phyloP scores from a whole-genome alignment of 1,140 invertebrate genomes.

The Holotrichia oblita region DNA sequence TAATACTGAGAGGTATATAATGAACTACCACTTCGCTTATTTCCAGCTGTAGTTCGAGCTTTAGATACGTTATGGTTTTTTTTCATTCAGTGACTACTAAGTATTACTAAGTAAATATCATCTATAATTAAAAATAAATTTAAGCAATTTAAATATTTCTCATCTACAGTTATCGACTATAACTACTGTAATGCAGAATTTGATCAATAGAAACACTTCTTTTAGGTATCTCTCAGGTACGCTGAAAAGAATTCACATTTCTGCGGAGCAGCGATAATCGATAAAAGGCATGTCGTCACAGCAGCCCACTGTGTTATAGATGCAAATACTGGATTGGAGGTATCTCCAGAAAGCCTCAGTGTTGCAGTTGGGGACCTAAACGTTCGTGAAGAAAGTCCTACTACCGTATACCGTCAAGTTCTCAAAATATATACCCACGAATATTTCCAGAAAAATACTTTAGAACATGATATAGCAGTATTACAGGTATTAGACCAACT shows the following conservation, averaged over 20 bases:
- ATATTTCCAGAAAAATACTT: slow-evolving; percentile 41
- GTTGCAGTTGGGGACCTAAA: slow-evolving; percentile 46
- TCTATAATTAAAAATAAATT: too few relatives aligned
- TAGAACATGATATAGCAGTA: slow-evolving; percentile 47
- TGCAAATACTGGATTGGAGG: slow-evolving; percentile 43
- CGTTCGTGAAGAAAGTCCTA: slow-evolving; percentile 31
- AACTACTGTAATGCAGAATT: too few relatives aligned
- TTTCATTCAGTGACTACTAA: too few relatives aligned
- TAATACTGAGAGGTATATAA: too few relatives aligned
- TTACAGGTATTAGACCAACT: slow-evolving; percentile 41
- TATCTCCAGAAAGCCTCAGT: slow-evolving; percentile 44
- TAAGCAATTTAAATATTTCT: too few relatives aligned
- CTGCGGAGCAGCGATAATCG: slow-evolving; percentile 67
- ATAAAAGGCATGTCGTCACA: slow-evolving; percentile 64
- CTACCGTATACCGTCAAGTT: slow-evolving; percentile 42
- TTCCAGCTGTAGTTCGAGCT: too few relatives aligned
- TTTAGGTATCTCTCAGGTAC: slow-evolving; percentile 36
- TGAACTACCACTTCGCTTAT: too few relatives aligned
- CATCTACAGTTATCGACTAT: too few relatives aligned
- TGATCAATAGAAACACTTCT: too few relatives aligned
- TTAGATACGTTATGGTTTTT: too few relatives aligned
- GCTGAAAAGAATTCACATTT: slow-evolving; percentile 59
- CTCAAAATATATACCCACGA: slow-evolving; percentile 43
- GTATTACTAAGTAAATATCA: too few relatives aligned
- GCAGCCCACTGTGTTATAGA: slow-evolving; percentile 68